Conservation (phyloP, 1,140 invertebrate species). For the Apis laboriosa region DNA sequence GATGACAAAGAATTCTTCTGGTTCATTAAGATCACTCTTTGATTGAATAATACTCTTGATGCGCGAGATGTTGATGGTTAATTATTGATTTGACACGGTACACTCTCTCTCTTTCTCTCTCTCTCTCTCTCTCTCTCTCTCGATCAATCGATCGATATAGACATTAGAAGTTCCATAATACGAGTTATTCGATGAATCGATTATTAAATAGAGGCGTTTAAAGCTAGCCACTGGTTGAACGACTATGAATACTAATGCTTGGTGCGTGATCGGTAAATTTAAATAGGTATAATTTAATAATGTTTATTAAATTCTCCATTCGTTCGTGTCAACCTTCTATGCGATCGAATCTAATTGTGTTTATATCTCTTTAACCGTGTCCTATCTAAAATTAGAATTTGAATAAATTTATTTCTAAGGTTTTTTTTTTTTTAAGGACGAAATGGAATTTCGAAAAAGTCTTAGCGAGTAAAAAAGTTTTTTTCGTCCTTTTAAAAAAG, state of each 20-base stretch:
- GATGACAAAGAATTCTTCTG: neutral
- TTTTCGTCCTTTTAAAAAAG: neutral
- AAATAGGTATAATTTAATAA: neutral
- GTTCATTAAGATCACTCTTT: neutral
- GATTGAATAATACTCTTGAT: neutral
- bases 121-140: neutral
- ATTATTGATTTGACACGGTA: constrained; percentile 3
- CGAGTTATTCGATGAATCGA: neutral
- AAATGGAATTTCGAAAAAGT: too few species aligned
- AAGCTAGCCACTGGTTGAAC: neutral
- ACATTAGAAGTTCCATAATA: neutral
- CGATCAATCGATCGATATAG: neutral
- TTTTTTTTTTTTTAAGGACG: too few species aligned
- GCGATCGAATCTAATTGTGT: too few species aligned
- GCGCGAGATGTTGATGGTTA: neutral
- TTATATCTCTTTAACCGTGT: too few species aligned
- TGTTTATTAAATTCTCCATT: too few species aligned
- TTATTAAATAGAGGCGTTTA: neutral
- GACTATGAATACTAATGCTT: neutral
- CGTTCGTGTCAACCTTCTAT: neutral
- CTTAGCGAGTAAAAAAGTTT: too few species aligned
- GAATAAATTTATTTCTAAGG: too few species aligned
- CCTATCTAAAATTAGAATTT: too few species aligned
- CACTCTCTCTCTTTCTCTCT: too few species aligned
- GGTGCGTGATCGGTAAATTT: neutral